Conservation (phyloP, 2,888 invertebrate species). For the Cephus sareptanus region DNA sequence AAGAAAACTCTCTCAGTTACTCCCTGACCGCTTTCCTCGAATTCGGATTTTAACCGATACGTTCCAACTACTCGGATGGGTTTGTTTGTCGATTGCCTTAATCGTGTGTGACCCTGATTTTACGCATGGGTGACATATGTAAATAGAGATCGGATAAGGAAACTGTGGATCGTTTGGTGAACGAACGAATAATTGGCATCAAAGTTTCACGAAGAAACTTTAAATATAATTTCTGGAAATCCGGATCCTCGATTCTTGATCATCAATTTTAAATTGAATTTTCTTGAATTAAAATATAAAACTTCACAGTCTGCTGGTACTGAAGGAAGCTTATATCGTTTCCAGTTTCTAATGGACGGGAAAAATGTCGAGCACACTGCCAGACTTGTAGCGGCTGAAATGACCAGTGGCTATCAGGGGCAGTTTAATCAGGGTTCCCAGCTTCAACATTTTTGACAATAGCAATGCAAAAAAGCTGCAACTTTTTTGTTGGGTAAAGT, state of each 20-base stretch:
- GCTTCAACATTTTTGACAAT: background rate
- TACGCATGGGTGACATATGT: background rate
- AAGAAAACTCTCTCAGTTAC: background rate
- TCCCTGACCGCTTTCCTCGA: too few species aligned
- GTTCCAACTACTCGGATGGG: background rate
- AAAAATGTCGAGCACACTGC: background rate
- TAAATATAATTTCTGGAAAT: too few species aligned
- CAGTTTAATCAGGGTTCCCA: background rate
- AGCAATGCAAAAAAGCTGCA: background rate
- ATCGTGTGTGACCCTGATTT: background rate
- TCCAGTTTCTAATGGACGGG: background rate
- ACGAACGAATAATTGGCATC: background rate
- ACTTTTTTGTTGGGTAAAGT: background rate
- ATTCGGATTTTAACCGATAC: background rate
- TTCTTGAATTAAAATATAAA: background rate
- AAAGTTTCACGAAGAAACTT: background rate
- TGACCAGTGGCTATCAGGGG: background rate
- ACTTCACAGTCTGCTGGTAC: background rate
- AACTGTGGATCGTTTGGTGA: background rate
- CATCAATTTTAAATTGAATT: background rate
- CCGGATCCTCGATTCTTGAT: background rate
- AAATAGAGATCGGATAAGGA: background rate
- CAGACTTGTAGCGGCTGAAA: background rate
- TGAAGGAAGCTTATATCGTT: too few species aligned
- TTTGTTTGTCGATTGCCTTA: background rate